phyloP scores from a whole-genome alignment of 2,113 vertebrate genomes.

The Atherinomorus stipes region DNA sequence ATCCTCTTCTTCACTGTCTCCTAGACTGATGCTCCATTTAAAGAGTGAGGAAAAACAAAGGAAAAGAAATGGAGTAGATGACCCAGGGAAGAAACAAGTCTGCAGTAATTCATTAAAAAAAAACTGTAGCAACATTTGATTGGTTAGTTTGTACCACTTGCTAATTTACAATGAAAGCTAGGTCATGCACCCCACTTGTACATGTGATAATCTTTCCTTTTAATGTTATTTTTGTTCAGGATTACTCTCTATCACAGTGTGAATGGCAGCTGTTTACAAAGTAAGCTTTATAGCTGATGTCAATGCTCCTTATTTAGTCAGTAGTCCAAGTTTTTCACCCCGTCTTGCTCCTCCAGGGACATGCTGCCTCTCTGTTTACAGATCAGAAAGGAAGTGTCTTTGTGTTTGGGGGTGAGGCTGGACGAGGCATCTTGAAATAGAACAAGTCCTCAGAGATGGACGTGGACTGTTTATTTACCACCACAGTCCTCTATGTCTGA shows the following conservation, averaged over 20 bases:
- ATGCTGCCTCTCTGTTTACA: constrained; percentile 47
- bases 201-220: constrained; percentile 1
- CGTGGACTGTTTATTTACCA: constrained; percentile 44
- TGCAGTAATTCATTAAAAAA: constrained; percentile 29
- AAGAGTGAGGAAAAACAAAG: constrained; percentile 5
- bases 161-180: constrained; percentile 17
- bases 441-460: constrained; percentile 35
- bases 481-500: constrained; percentile 1
- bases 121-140: constrained; percentile 16
- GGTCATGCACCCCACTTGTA: not conserved
- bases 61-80: constrained; percentile 20
- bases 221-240: not conserved
- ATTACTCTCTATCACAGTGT: not conserved
- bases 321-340: constrained; percentile 47
- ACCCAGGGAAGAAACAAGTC: constrained; percentile 23
- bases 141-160: constrained; percentile 22
- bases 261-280: constrained; percentile 24
- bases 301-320: constrained; percentile 70
- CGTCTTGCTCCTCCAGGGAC: constrained; percentile 37
- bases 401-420: constrained; percentile 55
- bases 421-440: constrained; percentile 51
- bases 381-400: constrained; percentile 70
- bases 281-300: constrained; percentile 13
- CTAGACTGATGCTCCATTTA: constrained; percentile 18
- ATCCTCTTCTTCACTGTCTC: constrained; percentile 26